Evolutionary conservation across 2,113 vertebrate genomes (phyloP).

Genomic region (Chloropsis cyanopogon): DNA sequence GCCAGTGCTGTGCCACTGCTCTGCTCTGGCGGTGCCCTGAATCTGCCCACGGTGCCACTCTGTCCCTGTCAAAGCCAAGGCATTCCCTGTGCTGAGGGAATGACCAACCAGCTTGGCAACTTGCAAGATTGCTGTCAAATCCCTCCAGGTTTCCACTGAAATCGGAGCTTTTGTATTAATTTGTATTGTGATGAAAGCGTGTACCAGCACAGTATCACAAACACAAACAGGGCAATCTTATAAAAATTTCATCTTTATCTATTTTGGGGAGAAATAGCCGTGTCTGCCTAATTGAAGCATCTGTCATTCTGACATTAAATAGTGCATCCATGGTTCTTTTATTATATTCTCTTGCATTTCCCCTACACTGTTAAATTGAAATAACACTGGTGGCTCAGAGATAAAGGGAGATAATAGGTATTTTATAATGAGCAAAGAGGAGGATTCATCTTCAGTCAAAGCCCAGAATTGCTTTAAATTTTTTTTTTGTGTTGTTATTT

Average conservation of each 20-base stretch:
- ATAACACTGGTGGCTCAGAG: constrained; percentile 56
- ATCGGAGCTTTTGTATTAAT: constrained; percentile 56
- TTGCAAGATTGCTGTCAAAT: background rate
- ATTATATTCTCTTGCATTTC: constrained; percentile 62
- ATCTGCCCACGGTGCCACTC: background rate
- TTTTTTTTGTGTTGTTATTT: background rate
- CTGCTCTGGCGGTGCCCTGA: background rate
- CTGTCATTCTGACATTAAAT: constrained; percentile 77
- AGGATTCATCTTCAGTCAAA: constrained; percentile 14
- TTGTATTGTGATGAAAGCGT: constrained; percentile 60
- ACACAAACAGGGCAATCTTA: constrained; percentile 70
- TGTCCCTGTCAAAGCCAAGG: background rate
- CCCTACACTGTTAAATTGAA: constrained; percentile 65
- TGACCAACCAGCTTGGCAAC: background rate
- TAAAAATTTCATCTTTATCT: constrained; percentile 81
- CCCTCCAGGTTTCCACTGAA: background rate
- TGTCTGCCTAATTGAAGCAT: constrained; percentile 79
- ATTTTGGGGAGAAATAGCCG: constrained; percentile 72
- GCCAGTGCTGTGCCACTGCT: background rate
- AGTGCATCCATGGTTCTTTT: constrained; percentile 62
- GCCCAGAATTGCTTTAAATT: constrained; percentile 5
- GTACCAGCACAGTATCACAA: constrained; percentile 16
- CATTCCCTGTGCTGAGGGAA: background rate
- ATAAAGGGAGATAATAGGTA: constrained; percentile 68
- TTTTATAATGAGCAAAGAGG: constrained; percentile 63